Conservation (phyloP, 1,140 invertebrate species). For the Procambarus virginalis region DNA sequence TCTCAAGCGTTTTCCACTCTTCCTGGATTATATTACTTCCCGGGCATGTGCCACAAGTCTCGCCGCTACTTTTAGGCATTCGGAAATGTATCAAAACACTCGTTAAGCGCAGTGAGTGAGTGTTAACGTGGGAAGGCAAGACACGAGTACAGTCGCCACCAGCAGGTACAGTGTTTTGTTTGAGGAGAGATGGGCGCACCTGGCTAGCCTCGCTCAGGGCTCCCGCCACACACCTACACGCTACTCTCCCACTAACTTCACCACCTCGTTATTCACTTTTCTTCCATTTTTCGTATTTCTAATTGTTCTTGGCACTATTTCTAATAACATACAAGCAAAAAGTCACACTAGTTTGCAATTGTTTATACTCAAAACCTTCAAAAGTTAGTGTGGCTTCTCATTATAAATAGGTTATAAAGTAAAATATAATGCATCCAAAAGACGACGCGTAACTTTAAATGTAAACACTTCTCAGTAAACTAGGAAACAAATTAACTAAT, state of each 20-base stretch:
- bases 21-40: too few species aligned
- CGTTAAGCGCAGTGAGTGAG: not conserved
- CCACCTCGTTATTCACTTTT: not conserved
- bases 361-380: not conserved
- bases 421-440: not conserved
- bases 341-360: not conserved
- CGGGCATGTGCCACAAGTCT: not conserved
- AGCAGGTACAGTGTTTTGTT: not conserved
- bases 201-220: conserved; percentile 53
- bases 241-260: too few species aligned
- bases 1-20: not conserved
- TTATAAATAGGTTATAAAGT: not conserved
- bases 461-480: not conserved
- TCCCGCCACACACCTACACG: not conserved
- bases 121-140: not conserved
- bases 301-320: not conserved
- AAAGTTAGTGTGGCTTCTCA: not conserved
- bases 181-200: conserved; percentile 7
- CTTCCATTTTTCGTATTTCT: not conserved
- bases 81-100: not conserved
- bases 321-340: not conserved
- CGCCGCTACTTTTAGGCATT: not conserved
- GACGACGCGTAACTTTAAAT: too few species aligned
- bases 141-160: not conserved
- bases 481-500: not conserved